These are phyloP conservation scores for Sebastes cheni DNA, from an alignment of 2,797 vertebrate genomes.

Conservation along the genomic window DNA sequence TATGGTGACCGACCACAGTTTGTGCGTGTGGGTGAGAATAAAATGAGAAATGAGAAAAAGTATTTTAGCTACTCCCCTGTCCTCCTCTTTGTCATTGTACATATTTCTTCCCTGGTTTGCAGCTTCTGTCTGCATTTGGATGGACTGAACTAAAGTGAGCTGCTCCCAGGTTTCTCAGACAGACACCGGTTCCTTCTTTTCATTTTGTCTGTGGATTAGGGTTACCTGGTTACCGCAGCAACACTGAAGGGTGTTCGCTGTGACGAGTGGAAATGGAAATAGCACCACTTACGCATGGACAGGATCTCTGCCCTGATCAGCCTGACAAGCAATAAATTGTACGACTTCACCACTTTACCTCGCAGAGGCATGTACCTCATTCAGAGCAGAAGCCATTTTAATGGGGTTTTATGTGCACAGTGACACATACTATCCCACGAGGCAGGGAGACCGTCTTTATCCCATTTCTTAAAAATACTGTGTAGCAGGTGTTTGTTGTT, in stretches of 20 bases:
- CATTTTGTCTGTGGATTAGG: slow-evolving; percentile 48
- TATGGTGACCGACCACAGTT: background rate
- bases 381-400: slow-evolving; percentile 9
- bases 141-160: background rate
- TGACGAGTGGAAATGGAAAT: slow-evolving; percentile 52
- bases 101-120: background rate
- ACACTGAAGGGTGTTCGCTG: slow-evolving; percentile 25
- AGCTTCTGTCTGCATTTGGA: background rate
- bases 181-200: background rate
- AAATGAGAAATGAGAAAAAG: background rate
- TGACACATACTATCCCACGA: slow-evolving; percentile 18
- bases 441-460: slow-evolving; percentile 3
- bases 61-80: background rate
- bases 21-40: background rate
- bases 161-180: slow-evolving; percentile 3
- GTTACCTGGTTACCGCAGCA: slow-evolving; percentile 43
- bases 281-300: slow-evolving; percentile 34
- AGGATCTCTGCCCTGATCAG: slow-evolving; percentile 26
- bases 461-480: slow-evolving; percentile 16
- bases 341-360: slow-evolving; percentile 31
- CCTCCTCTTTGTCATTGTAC: background rate
- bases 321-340: slow-evolving; percentile 52
- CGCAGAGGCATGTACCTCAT: slow-evolving; percentile 11
- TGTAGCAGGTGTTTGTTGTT: slow-evolving; percentile 48
- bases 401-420: background rate